A percentile compares a stretch with the other conserved stretches of the same genome.
Conservation (phyloP, 2,888 invertebrate species). For the Pherbina coryleti region DNA sequence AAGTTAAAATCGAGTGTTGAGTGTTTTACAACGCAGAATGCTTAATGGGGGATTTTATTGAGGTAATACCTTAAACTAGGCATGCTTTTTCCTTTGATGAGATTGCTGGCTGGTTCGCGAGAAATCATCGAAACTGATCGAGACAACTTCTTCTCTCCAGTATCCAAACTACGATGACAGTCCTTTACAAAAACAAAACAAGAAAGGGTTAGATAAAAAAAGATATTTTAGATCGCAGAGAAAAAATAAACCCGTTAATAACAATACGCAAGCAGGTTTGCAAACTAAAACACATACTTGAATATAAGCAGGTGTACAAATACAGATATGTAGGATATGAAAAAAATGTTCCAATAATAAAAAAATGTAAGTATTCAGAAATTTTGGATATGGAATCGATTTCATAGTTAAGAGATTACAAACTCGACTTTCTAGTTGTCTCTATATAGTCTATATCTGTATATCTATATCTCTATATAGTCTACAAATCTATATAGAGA, state of each 20-base stretch:
- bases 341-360: no score
- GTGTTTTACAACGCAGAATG: background rate
- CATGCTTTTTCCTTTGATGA: slow-evolving; percentile 96
- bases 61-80: slow-evolving; percentile 86
- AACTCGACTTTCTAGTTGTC: no score
- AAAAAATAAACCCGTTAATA: background rate
- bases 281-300: background rate
- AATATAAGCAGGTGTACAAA: background rate
- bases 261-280: background rate
- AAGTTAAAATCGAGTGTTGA: background rate
- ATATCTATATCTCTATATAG: no score
- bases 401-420: no score
- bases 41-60: background rate
- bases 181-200: slow-evolving; percentile 73
- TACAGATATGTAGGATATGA: background rate
- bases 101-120: slow-evolving; percentile 77
- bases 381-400: no score
- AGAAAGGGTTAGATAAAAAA: no score
- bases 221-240: background rate
- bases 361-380: no score
- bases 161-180: slow-evolving; percentile 85
- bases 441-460: no score
- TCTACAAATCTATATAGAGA: no score
- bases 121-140: slow-evolving; percentile 79
- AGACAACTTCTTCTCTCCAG: slow-evolving; percentile 81